phyloP scores from a whole-genome alignment of 2,113 vertebrate genomes.

The Menura novaehollandiae region DNA sequence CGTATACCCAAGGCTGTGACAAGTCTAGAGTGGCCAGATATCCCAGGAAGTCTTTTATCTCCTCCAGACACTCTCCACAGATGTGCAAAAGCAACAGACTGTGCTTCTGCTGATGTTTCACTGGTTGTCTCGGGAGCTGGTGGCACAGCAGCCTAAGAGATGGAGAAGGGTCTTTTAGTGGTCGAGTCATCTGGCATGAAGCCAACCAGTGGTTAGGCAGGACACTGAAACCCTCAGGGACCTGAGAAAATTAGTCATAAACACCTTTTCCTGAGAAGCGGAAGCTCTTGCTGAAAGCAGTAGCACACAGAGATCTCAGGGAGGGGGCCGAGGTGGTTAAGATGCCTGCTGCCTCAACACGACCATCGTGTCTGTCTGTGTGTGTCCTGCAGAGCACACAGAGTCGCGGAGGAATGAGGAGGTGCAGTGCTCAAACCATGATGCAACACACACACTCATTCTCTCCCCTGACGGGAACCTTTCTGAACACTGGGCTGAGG shows the following conservation, averaged over 20 bases:
- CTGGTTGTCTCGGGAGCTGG: background rate
- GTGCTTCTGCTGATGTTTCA: background rate
- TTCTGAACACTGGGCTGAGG: background rate
- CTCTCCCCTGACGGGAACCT: background rate
- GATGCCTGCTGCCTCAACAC: background rate
- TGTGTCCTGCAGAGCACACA: background rate
- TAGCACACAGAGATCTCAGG: background rate
- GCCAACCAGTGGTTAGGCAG: background rate
- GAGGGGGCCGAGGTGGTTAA: background rate
- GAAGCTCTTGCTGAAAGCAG: background rate
- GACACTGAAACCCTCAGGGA: background rate
- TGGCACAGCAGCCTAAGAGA: background rate
- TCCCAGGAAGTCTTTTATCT: background rate
- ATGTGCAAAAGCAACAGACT: background rate
- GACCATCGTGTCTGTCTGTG: fast-evolving
- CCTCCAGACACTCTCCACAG: background rate
- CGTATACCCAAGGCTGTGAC: background rate
- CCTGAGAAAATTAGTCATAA: background rate
- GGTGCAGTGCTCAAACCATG: background rate
- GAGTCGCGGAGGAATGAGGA: background rate
- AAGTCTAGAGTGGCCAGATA: background rate
- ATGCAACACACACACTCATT: background rate
- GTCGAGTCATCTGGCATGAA: background rate
- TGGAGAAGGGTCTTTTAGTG: background rate
- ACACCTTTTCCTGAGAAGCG: background rate